phyloP scores from a whole-genome alignment of 2,797 vertebrate species.

The Bufotes viridis region DNA sequence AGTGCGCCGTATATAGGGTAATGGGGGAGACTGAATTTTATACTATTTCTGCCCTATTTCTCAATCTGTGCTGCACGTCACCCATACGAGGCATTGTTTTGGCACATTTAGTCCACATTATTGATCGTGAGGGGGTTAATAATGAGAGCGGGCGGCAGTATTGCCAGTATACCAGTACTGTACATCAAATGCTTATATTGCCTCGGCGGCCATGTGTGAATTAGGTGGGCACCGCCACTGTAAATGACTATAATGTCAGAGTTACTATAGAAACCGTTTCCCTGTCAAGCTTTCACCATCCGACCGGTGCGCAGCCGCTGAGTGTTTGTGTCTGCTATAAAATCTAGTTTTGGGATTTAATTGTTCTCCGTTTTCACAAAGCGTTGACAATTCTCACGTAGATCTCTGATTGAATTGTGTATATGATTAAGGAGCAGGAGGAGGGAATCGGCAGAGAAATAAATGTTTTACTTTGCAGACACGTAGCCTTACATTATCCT shows the following conservation, averaged over 20 bases:
- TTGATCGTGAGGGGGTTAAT: too few relatives aligned
- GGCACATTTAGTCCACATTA: too few relatives aligned
- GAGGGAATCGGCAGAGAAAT: too few relatives aligned
- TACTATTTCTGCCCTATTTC: too few relatives aligned
- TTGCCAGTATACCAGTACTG: too few relatives aligned
- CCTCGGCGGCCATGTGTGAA: background rate
- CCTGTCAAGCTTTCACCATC: background rate
- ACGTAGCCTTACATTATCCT: too few relatives aligned
- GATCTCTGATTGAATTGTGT: background rate
- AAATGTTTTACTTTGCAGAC: background rate
- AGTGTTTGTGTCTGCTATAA: background rate
- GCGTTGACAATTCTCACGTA: too few relatives aligned
- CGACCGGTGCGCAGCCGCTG: background rate
- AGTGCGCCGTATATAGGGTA: too few relatives aligned
- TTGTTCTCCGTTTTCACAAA: background rate
- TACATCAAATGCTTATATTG: background rate
- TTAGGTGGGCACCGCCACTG: background rate
- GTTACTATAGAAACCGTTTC: slow-evolving; percentile 29
- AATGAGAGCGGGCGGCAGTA: too few relatives aligned
- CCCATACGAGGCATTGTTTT: too few relatives aligned
- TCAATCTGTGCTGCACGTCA: too few relatives aligned
- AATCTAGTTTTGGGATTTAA: background rate
- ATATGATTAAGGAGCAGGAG: background rate
- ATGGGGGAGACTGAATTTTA: too few relatives aligned
- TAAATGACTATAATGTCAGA: background rate